phyloP scores from a whole-genome alignment of 2,113 vertebrate species.

The Nothoprocta perdicaria region DNA sequence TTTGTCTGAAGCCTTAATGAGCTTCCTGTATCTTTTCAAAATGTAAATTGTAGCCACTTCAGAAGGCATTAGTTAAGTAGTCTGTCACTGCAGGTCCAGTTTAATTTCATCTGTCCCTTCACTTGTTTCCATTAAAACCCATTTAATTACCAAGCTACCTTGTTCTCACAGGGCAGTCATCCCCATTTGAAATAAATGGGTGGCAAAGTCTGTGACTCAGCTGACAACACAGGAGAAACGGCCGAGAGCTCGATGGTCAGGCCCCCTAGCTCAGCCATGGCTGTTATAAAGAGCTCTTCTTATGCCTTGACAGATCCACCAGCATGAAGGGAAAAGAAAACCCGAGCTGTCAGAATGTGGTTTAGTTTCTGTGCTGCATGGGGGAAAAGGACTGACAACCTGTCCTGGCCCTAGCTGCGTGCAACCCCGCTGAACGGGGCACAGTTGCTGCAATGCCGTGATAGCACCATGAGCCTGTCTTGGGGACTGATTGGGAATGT shows the following conservation, averaged over 20 bases:
- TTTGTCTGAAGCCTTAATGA: slow-evolving; percentile 21
- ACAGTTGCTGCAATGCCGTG: background rate
- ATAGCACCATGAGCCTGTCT: background rate
- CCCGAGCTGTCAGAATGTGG: background rate
- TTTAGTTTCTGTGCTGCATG: background rate
- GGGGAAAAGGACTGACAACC: background rate
- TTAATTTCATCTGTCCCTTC: slow-evolving; percentile 36
- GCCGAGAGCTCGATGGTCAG: background rate
- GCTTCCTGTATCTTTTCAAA: slow-evolving; percentile 8
- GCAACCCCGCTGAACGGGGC: background rate
- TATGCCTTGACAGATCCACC: background rate
- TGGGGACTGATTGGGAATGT: background rate
- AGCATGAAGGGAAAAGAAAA: background rate
- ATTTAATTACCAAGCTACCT: slow-evolving; percentile 26
- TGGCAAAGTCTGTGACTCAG: background rate
- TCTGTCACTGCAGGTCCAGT: background rate
- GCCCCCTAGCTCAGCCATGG: background rate
- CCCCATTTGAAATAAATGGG: background rate
- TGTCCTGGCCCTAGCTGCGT: background rate
- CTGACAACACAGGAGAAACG: accelerated
- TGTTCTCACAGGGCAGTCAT: background rate
- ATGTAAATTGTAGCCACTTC: slow-evolving; percentile 32
- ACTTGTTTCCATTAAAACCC: slow-evolving; percentile 21
- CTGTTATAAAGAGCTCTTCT: background rate
- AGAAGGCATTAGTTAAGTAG: slow-evolving; percentile 1